A percentile compares a stretch with the other conserved stretches of the same genome.
Conservation (phyloP, 2,888 invertebrate species). For the Empis livida region DNA sequence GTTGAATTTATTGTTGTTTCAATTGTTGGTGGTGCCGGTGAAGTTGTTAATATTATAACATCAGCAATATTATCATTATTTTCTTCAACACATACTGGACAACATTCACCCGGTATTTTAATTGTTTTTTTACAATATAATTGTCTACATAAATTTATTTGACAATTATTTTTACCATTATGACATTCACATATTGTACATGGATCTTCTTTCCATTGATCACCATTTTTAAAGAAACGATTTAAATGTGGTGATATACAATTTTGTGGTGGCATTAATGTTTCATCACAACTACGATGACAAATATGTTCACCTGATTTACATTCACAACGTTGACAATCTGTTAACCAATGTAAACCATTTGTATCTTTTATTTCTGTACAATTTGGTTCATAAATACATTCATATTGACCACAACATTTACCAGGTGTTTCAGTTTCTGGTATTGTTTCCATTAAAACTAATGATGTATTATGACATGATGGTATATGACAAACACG, state of each 20-base stretch:
- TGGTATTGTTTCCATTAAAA: conserved; percentile 23
- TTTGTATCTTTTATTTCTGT: conserved; percentile 21
- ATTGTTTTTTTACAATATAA: conserved; percentile 9
- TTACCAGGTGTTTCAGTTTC: conserved; percentile 31
- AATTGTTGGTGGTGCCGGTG: not conserved
- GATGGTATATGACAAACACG: conserved; percentile 29
- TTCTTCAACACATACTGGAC: conserved; percentile 10
- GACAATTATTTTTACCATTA: conserved; percentile 17
- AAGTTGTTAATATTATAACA: not conserved
- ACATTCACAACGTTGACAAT: conserved; percentile 29
- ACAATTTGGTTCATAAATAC: conserved; percentile 34
- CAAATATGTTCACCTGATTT: conserved; percentile 25
- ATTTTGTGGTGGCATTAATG: conserved; percentile 1
- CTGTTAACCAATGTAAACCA: conserved; percentile 22
- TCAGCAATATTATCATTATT: too few relatives aligned
- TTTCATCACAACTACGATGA: conserved; percentile 29
- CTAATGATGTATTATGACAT: conserved; percentile 21
- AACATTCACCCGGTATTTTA: conserved; percentile 10
- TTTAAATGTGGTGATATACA: conserved; percentile 26
- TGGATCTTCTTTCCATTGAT: conserved; percentile 27
- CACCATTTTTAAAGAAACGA: conserved; percentile 26
- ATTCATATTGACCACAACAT: conserved; percentile 40
- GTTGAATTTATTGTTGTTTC: too few relatives aligned
- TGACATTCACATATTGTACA: conserved; percentile 30
- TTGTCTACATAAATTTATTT: conserved; percentile 7